phyloP scores from a whole-genome alignment of 2,113 vertebrate species.

The Pollimyrus isidori region DNA sequence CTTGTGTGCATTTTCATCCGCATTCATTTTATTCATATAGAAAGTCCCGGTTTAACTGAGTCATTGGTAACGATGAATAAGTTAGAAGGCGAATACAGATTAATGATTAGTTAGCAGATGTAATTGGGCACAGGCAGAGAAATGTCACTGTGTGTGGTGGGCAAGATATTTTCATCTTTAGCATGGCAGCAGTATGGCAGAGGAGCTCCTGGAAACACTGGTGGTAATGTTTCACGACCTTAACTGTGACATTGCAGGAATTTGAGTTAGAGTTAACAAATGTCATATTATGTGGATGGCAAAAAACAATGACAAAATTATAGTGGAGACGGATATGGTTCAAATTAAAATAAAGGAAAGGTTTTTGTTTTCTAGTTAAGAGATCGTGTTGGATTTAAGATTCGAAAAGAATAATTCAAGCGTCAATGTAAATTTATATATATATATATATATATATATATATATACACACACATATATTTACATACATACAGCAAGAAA shows the following conservation, averaged over 20 bases:
- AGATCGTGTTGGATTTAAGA: neutral
- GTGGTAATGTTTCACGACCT: neutral
- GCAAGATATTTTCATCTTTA: neutral
- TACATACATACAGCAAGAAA: neutral
- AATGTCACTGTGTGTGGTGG: neutral
- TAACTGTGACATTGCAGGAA: neutral
- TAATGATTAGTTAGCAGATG: neutral
- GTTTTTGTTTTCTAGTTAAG: neutral
- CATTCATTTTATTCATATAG: neutral
- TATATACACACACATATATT: too few species aligned
- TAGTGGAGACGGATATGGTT: neutral
- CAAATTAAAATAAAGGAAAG: neutral
- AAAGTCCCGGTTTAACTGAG: neutral
- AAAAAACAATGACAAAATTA: neutral
- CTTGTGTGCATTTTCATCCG: neutral
- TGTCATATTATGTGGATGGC: neutral
- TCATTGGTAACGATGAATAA: neutral
- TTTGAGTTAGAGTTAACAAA: constrained; percentile 1
- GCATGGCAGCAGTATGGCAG: neutral
- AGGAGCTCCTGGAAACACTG: neutral
- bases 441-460: too few species aligned
- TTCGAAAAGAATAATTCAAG: neutral
- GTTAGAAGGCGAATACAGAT: neutral
- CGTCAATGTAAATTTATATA: neutral
- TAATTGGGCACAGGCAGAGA: constrained; percentile 2